Evolutionary conservation across 2,888 invertebrate genomes (phyloP).

Genomic region (Sinhomidia bicolor): DNA sequence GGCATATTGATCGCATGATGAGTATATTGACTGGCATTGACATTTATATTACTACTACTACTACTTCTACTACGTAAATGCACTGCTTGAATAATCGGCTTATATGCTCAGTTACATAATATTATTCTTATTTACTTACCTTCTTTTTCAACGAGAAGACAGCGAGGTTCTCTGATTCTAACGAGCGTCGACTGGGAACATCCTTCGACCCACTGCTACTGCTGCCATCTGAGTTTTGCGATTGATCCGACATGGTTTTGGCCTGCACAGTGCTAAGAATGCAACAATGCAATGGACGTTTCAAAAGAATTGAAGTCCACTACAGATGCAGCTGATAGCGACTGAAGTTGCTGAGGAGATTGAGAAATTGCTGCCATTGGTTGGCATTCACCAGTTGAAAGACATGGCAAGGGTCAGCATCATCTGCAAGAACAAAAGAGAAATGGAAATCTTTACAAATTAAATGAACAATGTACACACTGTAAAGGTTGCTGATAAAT

Average conservation of each 20-base stretch:
- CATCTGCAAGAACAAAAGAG: not conserved
- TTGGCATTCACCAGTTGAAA: not conserved
- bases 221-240: slow-evolving; percentile 37
- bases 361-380: slow-evolving; percentile 56
- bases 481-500: no score
- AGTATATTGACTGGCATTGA: not conserved
- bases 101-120: not conserved
- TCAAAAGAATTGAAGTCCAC: slow-evolving; percentile 43
- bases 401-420: not conserved
- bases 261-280: slow-evolving; percentile 29
- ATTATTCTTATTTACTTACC: no score
- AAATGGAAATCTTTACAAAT: not conserved
- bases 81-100: not conserved
- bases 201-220: slow-evolving; percentile 46
- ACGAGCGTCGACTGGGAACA: slow-evolving; percentile 32
- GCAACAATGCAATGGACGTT: slow-evolving; percentile 55
- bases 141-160: slow-evolving; percentile 65
- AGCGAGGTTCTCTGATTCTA: slow-evolving; percentile 55
- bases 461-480: no score
- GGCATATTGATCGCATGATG: no score
- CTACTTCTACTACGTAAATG: no score
- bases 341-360: not conserved
- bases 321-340: slow-evolving; percentile 42
- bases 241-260: slow-evolving; percentile 60
- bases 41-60: no score